Conservation (phyloP, 2,113 vertebrate species). For the Paracanthobrama guichenoti region DNA sequence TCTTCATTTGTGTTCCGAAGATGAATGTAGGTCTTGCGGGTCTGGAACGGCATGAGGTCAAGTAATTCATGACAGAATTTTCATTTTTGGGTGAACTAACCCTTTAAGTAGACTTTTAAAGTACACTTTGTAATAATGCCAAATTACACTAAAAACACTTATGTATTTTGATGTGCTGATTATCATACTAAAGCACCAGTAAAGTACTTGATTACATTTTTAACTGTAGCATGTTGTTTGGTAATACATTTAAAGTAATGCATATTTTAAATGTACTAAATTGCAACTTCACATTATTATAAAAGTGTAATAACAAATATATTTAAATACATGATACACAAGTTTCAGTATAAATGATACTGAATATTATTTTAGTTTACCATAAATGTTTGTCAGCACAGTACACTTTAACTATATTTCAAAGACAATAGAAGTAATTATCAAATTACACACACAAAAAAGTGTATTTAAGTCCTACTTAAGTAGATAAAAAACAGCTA, state of each 20-base stretch:
- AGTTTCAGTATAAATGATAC: not conserved
- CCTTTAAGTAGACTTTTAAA: too few relatives aligned
- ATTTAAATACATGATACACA: not conserved
- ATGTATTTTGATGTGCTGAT: too few relatives aligned
- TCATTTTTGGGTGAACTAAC: too few relatives aligned
- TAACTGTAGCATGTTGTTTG: too few relatives aligned
- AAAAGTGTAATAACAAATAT: not conserved
- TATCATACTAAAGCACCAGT: too few relatives aligned
- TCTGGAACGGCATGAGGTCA: too few relatives aligned
- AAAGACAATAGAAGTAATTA: not conserved
- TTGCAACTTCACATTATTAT: not conserved
- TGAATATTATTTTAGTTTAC: not conserved
- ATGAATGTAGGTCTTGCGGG: too few relatives aligned
- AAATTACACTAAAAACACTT: too few relatives aligned
- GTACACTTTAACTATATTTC: not conserved
- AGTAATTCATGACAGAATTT: too few relatives aligned
- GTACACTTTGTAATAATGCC: not conserved
- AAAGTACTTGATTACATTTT: too few relatives aligned
- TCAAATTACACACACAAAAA: not conserved
- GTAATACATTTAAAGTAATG: too few relatives aligned
- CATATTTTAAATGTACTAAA: not conserved
- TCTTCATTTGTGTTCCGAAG: too few relatives aligned
- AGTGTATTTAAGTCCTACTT: not conserved
- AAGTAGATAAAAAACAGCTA: not conserved
- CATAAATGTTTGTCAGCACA: not conserved